phyloP scores from a whole-genome alignment of 2,888 invertebrate genomes.

The Agapostemon virescens region DNA sequence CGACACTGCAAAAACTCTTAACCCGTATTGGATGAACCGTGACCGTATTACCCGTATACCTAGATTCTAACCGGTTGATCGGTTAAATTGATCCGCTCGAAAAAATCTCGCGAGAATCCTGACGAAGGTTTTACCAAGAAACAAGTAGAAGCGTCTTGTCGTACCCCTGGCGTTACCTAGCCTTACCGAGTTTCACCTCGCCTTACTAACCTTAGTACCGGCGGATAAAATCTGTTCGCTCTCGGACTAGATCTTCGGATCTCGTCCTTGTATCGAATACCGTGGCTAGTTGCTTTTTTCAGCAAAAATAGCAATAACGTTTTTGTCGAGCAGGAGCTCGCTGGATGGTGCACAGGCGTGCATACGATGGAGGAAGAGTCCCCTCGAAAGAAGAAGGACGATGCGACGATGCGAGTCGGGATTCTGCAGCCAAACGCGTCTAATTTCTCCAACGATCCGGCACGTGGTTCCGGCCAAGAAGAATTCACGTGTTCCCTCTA shows the following conservation, averaged over 20 bases:
- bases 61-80: conserved; percentile 9
- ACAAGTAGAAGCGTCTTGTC: background rate
- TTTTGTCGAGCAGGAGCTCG: conserved; percentile 7
- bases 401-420: conserved; percentile 19
- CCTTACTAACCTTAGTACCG: background rate
- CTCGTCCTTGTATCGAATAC: background rate
- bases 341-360: conserved; percentile 42
- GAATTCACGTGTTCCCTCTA: conserved; percentile 74
- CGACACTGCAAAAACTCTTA: background rate
- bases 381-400: conserved; percentile 19
- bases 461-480: conserved; percentile 41
- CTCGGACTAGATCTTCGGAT: background rate
- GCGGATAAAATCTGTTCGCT: background rate
- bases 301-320: background rate
- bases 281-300: background rate
- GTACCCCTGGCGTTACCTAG: too few species aligned
- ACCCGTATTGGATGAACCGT: background rate
- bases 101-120: background rate
- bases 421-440: conserved; percentile 15
- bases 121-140: background rate
- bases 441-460: background rate
- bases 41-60: conserved; percentile 11
- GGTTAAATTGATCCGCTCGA: background rate
- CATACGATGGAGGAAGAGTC: conserved; percentile 66
- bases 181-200: background rate